Evolutionary conservation across 2,113 vertebrate species (phyloP).

Genomic region (Notiomystis cincta): DNA sequence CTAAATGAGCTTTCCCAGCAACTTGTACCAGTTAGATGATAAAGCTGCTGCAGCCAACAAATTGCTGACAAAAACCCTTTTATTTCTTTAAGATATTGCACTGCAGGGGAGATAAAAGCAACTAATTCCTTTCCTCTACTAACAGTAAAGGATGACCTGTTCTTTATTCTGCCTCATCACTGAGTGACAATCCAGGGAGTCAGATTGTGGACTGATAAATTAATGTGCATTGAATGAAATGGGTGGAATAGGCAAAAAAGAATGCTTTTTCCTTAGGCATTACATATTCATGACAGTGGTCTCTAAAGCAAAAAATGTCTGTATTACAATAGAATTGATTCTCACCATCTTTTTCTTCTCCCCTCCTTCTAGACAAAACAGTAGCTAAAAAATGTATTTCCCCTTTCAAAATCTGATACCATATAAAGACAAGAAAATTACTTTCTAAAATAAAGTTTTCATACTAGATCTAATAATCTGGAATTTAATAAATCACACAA

Average conservation of each 20-base stretch:
- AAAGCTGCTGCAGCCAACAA: neutral
- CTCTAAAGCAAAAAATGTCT: neutral
- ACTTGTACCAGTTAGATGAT: neutral
- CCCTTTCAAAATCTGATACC: neutral
- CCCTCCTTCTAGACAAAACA: neutral
- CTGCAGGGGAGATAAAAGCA: neutral
- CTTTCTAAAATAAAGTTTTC: neutral
- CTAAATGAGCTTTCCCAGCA: neutral
- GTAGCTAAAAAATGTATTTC: neutral
- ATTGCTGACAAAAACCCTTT: neutral
- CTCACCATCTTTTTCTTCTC: neutral
- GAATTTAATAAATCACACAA: neutral
- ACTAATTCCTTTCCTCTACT: neutral
- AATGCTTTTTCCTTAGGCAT: neutral
- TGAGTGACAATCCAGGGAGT: neutral
- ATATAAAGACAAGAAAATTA: neutral
- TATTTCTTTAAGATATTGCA: neutral
- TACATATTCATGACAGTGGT: neutral
- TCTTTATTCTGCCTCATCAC: neutral
- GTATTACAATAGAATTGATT: neutral
- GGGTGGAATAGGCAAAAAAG: neutral
- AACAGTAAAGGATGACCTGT: neutral
- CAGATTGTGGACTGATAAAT: neutral
- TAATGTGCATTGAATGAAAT: neutral
- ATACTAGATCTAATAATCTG: neutral